Evolutionary conservation across 1,140 invertebrate genomes (phyloP), one percentile per base, ranked within the genome.

Genomic region (Reticulitermes speratus): DNA sequence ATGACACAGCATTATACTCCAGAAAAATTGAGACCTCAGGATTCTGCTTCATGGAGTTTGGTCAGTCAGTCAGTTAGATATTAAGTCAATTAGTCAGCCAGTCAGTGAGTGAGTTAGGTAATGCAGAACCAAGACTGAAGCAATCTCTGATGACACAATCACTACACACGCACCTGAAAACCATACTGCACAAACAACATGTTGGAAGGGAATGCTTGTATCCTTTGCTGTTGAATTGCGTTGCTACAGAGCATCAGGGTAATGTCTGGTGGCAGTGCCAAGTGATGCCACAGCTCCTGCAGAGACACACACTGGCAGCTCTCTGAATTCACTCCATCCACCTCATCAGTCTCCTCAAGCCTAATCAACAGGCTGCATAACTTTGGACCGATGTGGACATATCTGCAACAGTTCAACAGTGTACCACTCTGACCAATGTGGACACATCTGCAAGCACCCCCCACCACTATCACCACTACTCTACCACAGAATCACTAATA

Each of bases 181-280:
- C 94, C 94, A 90, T 95, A 95, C 89, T 95, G 94, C 21, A 94
- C 92, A 48, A 95, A 91, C 87, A 95, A 91, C 84, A 94, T 90
- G 89, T 94, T 93, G 25, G 91, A 91, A 38, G 94, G 94, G 87
- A 95, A 90, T 23, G 90, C 88, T 88, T 90, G 90, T 86, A 91
- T 89, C 59, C 90, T 88, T 89, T 87, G 38, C 88, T 88, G 38
- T 81, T 88, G 86, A 65, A 93, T 90, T 38, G 92, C 91, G 88
- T 94, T 94, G 21, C 92, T 92, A 90, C 94, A 95, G 0, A 95
- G 89, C 88, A 94, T 90, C 8, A 94, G 88, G 19, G 93, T 94
- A 86, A 93, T 92, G 84, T 91, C 89, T 3, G 91, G 88, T 85
- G 91, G 91, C 11, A 94, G 88, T 38, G 93, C 93, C 48, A 95